Base-by-base conservation (phyloP, 2,888 invertebrate genomes). In the Thera britannica region DNA sequence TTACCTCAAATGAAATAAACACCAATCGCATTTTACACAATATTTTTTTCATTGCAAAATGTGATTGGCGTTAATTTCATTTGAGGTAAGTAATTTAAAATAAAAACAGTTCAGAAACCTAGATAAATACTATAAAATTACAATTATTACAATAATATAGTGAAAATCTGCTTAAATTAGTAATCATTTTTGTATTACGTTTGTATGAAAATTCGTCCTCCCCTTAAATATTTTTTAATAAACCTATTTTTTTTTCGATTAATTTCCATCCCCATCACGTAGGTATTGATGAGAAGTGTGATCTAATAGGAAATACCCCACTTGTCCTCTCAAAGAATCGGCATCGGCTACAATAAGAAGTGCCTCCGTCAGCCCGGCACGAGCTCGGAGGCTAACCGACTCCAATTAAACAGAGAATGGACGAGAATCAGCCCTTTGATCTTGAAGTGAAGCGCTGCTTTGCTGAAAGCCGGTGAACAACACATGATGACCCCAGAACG, bases 341-440 rank as follows among this genome's bases (percentile, higher is more conserved):
- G 61, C 58, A 52, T 48, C 35, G 55, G 36, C 64, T 65, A 62
- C 65, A 65, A 68, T 58, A 65, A 65, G 59, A 65, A 65, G 35
- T 49, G 64, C 58, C 54, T 58, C 38, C 61, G 68, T 49, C 12
- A 57, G 52, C 51, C 23, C 66, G 52, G 52, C 66, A 62, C 65
- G 41, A 23, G 11, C 57, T 8, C 55, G 61, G 55, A 62, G 65
- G 65, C 51, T 62, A 56, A 67, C 56, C 68, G 68, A 65, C 62
- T 69, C 68, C 68, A 69, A 69, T 69, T 69, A 69, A 62, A 65
- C 58, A 49, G 55, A 54, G 68, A 69, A 65, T 58, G 62, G 68
- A 59, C 65, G 65, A 62, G 58, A 38, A 58, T 64, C 65, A 56
- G 56, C 9, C 41, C 68, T 69, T 69, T 69, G 68, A 65, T 69